Conservation (phyloP, 1,140 invertebrate species). For the Lutraria rhynchaena region DNA sequence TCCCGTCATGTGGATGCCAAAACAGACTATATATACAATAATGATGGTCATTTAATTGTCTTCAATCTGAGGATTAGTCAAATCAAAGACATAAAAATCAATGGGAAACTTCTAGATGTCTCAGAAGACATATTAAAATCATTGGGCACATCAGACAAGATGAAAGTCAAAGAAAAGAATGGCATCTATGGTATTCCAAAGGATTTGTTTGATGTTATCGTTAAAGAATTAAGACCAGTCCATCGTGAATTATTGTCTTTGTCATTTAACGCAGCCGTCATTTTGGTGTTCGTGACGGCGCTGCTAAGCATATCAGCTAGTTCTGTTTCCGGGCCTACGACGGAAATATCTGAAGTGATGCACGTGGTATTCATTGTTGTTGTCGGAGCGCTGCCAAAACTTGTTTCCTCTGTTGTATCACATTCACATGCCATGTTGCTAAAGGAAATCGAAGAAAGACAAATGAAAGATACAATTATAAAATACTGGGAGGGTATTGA, state of each 20-base stretch:
- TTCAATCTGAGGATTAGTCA: not conserved
- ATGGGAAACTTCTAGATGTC: not conserved
- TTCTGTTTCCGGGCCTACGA: slow-evolving; percentile 1
- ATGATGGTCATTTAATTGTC: not conserved
- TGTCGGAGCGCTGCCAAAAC: slow-evolving; percentile 31
- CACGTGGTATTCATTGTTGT: slow-evolving; percentile 52
- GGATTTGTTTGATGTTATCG: slow-evolving; percentile 1
- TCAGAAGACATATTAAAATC: not conserved
- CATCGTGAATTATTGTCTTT: slow-evolving; percentile 5
- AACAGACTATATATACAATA: not conserved
- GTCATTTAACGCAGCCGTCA: slow-evolving; percentile 14
- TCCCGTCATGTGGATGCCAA: not conserved
- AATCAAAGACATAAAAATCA: slow-evolving; percentile 1
- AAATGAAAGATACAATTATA: slow-evolving; percentile 7
- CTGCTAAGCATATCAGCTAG: slow-evolving; percentile 5
- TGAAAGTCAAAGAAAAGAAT: slow-evolving; percentile 2
- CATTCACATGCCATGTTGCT: not conserved
- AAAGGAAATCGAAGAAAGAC: slow-evolving; percentile 40
- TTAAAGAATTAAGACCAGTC: slow-evolving; percentile 19
- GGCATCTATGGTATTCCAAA: slow-evolving; percentile 4
- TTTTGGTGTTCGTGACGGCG: slow-evolving; percentile 3
- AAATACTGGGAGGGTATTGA: slow-evolving; percentile 12
- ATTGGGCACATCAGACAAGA: not conserved
- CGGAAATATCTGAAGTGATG: slow-evolving; percentile 51
- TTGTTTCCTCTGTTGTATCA: slow-evolving; percentile 1